A percentile compares a stretch with the other conserved stretches of the same genome.
These are phyloP conservation scores for Corythaixoides concolor DNA, from an alignment of 2,113 vertebrate species.

Conservation along the genomic window DNA sequence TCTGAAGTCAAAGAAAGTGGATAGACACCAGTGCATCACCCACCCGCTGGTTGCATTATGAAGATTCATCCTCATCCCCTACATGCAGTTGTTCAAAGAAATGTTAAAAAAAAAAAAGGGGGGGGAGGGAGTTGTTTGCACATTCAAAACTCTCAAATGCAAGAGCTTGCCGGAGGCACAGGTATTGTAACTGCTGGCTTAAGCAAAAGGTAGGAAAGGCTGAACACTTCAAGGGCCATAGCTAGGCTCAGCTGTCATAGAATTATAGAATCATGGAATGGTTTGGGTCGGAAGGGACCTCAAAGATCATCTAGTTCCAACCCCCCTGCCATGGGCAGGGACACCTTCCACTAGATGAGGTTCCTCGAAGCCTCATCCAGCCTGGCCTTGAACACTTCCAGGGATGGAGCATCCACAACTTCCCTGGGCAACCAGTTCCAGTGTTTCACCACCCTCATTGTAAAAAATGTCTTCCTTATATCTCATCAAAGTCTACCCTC, in stretches of 20 bases:
- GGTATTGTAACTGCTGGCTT: background rate
- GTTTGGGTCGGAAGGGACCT: too few relatives aligned
- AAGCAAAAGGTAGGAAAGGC: background rate
- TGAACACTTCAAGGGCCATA: background rate
- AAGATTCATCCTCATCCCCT: background rate
- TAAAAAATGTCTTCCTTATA: too few relatives aligned
- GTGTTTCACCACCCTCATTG: too few relatives aligned
- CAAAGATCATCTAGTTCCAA: too few relatives aligned
- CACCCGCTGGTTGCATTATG: fast-evolving
- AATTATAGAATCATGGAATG: too few relatives aligned
- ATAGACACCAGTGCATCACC: background rate
- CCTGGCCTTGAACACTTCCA: too few relatives aligned
- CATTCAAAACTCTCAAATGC: background rate
- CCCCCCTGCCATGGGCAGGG: too few relatives aligned
- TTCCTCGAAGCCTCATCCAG: too few relatives aligned
- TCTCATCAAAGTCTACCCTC: too few relatives aligned
- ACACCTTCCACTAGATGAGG: too few relatives aligned
- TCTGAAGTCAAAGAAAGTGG: background rate
- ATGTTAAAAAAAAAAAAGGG: background rate
- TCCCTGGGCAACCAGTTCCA: too few relatives aligned
- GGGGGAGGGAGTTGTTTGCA: fast-evolving
- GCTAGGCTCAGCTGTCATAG: background rate
- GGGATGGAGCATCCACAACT: too few relatives aligned
- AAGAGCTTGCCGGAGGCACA: background rate
- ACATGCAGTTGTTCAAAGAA: background rate